Percentiles rank a stretch among this genome's conserved stretches.
phyloP scores from a whole-genome alignment of 2,888 invertebrate species.

The Apotomis capreana region DNA sequence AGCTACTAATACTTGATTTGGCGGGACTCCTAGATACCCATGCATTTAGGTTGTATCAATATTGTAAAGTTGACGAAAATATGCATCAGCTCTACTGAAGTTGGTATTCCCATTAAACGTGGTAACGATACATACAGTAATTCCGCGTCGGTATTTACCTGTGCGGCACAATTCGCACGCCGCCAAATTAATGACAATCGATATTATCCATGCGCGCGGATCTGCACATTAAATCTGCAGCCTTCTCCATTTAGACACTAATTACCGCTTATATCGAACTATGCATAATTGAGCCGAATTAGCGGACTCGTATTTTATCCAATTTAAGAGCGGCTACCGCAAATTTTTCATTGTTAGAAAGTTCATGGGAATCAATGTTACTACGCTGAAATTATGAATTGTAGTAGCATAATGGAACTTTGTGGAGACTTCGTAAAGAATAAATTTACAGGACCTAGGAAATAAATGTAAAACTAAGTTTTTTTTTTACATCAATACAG shows the following conservation, averaged over 20 bases:
- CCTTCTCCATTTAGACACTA: conserved; percentile 33
- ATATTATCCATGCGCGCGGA: conserved; percentile 46
- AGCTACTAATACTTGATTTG: no score
- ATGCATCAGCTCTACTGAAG: not conserved
- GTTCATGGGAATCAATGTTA: not conserved
- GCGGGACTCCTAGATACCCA: no score
- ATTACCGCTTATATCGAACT: conserved; percentile 39
- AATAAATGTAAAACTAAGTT: no score
- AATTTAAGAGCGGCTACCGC: conserved; percentile 11
- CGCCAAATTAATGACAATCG: conserved; percentile 64
- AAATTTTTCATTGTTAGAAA: not conserved
- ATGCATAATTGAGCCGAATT: conserved; percentile 35
- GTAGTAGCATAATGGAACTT: not conserved
- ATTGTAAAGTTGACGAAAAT: not conserved
- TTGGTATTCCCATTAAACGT: not conserved
- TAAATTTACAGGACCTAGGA: no score
- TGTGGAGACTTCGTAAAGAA: no score
- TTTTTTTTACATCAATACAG: no score
- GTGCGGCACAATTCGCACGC: conserved; percentile 41
- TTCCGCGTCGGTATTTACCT: conserved; percentile 25
- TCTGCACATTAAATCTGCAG: conserved; percentile 27
- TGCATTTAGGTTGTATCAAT: no score
- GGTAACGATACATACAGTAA: not conserved
- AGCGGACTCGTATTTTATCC: conserved; percentile 26
- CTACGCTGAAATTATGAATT: not conserved